Evolutionary conservation across 2,888 invertebrate species (phyloP).

Genomic region (Hedya salicella): DNA sequence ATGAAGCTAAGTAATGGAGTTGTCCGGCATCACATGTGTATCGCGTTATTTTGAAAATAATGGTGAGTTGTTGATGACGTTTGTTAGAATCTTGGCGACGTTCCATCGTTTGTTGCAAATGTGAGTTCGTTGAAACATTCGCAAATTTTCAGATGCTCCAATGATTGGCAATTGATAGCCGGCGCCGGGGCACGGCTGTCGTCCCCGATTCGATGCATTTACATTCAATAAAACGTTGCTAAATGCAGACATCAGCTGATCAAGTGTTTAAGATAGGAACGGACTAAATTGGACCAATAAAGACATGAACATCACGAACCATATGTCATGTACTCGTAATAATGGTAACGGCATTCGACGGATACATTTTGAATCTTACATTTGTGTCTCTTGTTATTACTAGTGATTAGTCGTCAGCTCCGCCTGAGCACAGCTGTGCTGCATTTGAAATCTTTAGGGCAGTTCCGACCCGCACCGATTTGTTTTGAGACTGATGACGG

Average conservation of each 20-base stretch:
- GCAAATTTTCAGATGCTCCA: background rate
- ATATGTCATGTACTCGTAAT: too few species aligned
- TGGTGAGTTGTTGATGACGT: constrained; percentile 8
- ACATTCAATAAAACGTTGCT: background rate
- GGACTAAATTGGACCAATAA: constrained; percentile 3
- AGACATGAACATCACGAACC: background rate
- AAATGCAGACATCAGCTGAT: constrained; percentile 1
- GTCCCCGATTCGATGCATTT: background rate
- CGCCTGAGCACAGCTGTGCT: too few species aligned
- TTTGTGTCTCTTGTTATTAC: background rate
- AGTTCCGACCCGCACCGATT: too few species aligned
- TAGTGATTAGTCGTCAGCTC: too few species aligned
- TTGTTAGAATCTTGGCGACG: constrained; percentile 26
- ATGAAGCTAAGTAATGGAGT: too few species aligned
- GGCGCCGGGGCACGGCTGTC: background rate
- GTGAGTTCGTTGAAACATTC: constrained; percentile 1
- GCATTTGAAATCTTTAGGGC: too few species aligned
- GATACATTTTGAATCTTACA: background rate
- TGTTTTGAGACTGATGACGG: too few species aligned
- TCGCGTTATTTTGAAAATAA: constrained; percentile 1
- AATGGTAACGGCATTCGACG: background rate
- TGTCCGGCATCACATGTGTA: too few species aligned
- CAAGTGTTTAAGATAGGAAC: background rate
- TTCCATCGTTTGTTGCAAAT: constrained; percentile 19
- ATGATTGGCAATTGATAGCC: constrained; percentile 10